Evolutionary conservation across 1,140 invertebrate genomes (phyloP).

Genomic region (Ceratina japonica): DNA sequence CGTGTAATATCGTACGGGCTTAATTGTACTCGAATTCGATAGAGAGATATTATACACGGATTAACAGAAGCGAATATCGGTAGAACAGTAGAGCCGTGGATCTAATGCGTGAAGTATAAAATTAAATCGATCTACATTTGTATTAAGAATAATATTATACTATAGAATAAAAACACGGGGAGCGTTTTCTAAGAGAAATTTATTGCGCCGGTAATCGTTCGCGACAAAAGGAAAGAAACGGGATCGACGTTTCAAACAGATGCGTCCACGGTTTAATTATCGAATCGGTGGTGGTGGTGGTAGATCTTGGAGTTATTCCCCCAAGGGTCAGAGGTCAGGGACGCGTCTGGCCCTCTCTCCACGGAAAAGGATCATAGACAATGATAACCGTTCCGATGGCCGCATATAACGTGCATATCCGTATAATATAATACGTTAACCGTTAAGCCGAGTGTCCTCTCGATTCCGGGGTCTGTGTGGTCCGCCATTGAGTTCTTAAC

Average conservation of each 20-base stretch:
- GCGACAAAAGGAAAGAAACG: not conserved
- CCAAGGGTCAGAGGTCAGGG: constrained; percentile 26
- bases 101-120: too few species aligned
- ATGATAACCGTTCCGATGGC: constrained; percentile 49
- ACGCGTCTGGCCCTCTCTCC: constrained; percentile 18
- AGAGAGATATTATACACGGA: too few species aligned
- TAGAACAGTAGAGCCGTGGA: too few species aligned
- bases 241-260: constrained; percentile 32
- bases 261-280: constrained; percentile 39
- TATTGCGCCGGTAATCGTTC: too few species aligned
- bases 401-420: constrained; percentile 54
- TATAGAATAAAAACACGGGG: not conserved
- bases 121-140: too few species aligned
- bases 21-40: too few species aligned
- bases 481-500: constrained; percentile 71
- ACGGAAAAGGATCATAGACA: constrained; percentile 44
- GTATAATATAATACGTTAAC: constrained; percentile 66
- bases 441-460: constrained; percentile 70
- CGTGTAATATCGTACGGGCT: not conserved
- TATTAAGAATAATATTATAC: too few species aligned
- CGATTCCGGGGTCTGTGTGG: constrained; percentile 69
- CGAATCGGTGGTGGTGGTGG: not conserved
- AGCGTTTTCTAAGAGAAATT: not conserved
- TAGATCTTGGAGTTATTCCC: not conserved
- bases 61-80: too few species aligned